phyloP scores from a whole-genome alignment of 2,113 vertebrate genomes.

The Ahaetulla prasina region DNA sequence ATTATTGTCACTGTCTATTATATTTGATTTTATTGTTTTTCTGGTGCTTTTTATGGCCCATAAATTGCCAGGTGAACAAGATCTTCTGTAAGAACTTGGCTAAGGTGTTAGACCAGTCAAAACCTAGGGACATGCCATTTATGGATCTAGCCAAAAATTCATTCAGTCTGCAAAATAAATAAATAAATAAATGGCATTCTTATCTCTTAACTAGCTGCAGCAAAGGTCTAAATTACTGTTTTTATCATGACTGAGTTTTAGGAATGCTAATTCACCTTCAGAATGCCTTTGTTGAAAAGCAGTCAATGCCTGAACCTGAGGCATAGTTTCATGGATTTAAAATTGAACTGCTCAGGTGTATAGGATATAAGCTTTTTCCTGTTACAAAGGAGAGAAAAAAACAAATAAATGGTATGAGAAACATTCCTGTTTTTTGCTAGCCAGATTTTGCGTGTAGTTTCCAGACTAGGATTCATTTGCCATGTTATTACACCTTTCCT shows the following conservation, averaged over 20 bases:
- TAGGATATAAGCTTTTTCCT: not conserved
- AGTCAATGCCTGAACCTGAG: not conserved
- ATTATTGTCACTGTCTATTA: not conserved
- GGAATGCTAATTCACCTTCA: slow-evolving; percentile 22
- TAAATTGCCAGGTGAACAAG: not conserved
- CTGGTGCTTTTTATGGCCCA: not conserved
- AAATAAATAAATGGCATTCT: not conserved
- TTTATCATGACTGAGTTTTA: not conserved
- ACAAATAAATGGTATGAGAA: slow-evolving; percentile 4
- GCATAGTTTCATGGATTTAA: slow-evolving; percentile 16
- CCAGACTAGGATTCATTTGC: slow-evolving; percentile 17
- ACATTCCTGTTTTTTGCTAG: not conserved
- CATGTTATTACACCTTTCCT: slow-evolving; percentile 25
- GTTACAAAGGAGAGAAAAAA: not conserved
- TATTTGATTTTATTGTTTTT: not conserved
- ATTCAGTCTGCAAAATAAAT: not conserved
- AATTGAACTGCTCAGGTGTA: not conserved
- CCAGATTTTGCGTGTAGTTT: not conserved
- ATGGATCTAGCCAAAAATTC: not conserved
- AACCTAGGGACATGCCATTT: not conserved
- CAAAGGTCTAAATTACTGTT: not conserved
- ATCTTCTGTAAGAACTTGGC: not conserved
- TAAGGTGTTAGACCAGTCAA: not conserved
- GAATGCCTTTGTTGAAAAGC: not conserved
- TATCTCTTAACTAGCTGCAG: not conserved